phyloP scores from a whole-genome alignment of 2,797 vertebrate genomes.

The Staurois parvus region DNA sequence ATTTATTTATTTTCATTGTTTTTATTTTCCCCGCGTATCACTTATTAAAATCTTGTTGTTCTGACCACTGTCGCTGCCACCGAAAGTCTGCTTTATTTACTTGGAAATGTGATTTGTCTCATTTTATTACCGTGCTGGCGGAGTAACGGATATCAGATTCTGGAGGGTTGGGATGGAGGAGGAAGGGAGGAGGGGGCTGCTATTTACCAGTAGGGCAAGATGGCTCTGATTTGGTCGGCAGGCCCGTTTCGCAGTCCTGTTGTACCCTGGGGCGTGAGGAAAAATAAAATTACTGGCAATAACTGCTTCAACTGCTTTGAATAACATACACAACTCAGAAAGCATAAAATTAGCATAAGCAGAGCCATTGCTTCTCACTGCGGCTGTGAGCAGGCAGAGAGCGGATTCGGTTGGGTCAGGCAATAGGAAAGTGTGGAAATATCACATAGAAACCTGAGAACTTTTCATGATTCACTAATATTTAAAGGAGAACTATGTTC shows the following conservation, averaged over 20 bases:
- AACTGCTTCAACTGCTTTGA: conserved; percentile 89
- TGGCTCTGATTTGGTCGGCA: conserved; percentile 82
- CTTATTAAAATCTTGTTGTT: conserved; percentile 85
- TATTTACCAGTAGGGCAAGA: conserved; percentile 84
- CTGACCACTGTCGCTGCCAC: conserved; percentile 83
- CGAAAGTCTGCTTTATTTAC: conserved; percentile 88
- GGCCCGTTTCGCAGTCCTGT: conserved; percentile 82
- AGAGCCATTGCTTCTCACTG: conserved; percentile 79
- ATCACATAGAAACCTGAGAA: conserved; percentile 65
- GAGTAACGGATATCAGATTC: conserved; percentile 87
- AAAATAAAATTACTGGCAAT: conserved; percentile 95
- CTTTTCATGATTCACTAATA: conserved; percentile 65
- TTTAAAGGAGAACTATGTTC: conserved; percentile 53
- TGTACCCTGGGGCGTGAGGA: conserved; percentile 82
- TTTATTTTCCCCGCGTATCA: conserved; percentile 68
- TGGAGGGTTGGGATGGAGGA: conserved; percentile 71
- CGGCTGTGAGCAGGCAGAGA: conserved; percentile 77
- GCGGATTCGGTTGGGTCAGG: conserved; percentile 83
- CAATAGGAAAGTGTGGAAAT: conserved; percentile 71
- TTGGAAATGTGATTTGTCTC: conserved; percentile 90
- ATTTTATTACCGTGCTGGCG: conserved; percentile 89
- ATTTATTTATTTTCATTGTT: conserved; percentile 57
- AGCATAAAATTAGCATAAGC: conserved; percentile 89
- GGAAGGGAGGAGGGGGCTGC: conserved; percentile 69
- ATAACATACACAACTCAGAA: conserved; percentile 90